Conservation (phyloP, 1,140 invertebrate genomes). For the Drosophila miranda region DNA sequence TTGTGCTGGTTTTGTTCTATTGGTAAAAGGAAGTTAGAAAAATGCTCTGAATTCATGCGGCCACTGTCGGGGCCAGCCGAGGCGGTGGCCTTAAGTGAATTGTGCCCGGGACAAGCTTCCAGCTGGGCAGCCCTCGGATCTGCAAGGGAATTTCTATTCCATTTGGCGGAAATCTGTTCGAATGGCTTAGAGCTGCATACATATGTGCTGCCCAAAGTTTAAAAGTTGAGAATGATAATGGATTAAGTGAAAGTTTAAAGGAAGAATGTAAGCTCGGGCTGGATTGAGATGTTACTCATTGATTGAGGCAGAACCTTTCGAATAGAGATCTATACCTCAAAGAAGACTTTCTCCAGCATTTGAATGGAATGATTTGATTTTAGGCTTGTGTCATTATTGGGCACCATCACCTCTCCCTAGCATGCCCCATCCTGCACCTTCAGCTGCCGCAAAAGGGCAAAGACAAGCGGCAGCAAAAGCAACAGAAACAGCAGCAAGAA, state of each 20-base stretch:
- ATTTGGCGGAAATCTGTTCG: background rate
- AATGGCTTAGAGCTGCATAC: background rate
- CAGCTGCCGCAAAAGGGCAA: constrained; percentile 64
- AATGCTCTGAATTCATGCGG: constrained; percentile 71
- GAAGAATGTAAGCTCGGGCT: too few relatives aligned
- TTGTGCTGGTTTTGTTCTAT: constrained; percentile 64
- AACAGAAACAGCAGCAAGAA: constrained; percentile 24
- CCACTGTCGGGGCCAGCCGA: constrained; percentile 19
- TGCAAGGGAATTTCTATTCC: constrained; percentile 3
- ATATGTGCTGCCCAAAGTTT: too few relatives aligned
- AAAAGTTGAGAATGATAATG: too few relatives aligned
- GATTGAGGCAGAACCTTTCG: too few relatives aligned
- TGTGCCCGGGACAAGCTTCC: constrained; percentile 32
- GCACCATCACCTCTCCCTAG: constrained; percentile 13
- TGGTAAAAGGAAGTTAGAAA: constrained; percentile 76
- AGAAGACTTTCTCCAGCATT: too few relatives aligned
- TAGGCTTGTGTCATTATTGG: background rate
- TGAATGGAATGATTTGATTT: too few relatives aligned
- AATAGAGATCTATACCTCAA: too few relatives aligned
- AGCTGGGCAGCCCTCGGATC: constrained; percentile 17
- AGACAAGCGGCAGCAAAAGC: background rate
- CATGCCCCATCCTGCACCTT: constrained; percentile 9
- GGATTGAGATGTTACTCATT: too few relatives aligned
- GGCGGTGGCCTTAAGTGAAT: constrained; percentile 55
- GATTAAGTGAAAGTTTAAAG: too few relatives aligned